Evolutionary conservation across 1,140 invertebrate species (phyloP), one percentile per base, ranked within the genome.

Genomic region (Latrodectus geometricus): DNA sequence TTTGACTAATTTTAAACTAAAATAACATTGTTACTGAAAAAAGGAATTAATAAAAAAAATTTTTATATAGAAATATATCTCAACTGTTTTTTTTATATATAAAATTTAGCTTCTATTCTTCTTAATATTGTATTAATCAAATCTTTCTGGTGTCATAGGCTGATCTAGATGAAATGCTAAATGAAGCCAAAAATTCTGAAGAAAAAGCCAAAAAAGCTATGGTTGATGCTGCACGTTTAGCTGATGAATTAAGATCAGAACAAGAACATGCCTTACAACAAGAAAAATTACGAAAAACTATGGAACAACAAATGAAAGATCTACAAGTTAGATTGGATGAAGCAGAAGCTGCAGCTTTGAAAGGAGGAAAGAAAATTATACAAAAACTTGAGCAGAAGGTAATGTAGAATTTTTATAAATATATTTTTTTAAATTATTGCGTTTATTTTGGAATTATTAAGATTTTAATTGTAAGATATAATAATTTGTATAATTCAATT

Each of bases 171-270:
- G 98, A 99, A 92, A 95, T 98, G 89, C 93, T 98, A 89, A 98
- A 98, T 92, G 97, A 98, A 92, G 96, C 97, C 90, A 97, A 97
- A 94, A 96, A 96, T 92, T 97, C 96, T 87, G 97, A 98, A 92
- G 97, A 99, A 93, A 97, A 98, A 93, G 96, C 96, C 88, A 98
- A 98, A 95, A 97, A 99, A 93, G 96, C 98, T 49, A 97, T 98
- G 95, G 97, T 98, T 89, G 98, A 99, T 92, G 97, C 98, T 88
- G 96, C 97, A 89, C 94, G 97, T 91, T 93, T 99, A 89, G 97
- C 98, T 88, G 98, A 99, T 92, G 98, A 99, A 91, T 95, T 99
- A 89, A 94, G 98, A 91, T 97, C 97, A 88, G 98, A 99, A 93
- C 98, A 99, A 92, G 98, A 99, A 91, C 98, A 99, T 92, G 96